A percentile compares a stretch with the other conserved stretches of the same genome.
Conservation (phyloP, 1,140 invertebrate genomes). For the Stegodyphus dumicola region DNA sequence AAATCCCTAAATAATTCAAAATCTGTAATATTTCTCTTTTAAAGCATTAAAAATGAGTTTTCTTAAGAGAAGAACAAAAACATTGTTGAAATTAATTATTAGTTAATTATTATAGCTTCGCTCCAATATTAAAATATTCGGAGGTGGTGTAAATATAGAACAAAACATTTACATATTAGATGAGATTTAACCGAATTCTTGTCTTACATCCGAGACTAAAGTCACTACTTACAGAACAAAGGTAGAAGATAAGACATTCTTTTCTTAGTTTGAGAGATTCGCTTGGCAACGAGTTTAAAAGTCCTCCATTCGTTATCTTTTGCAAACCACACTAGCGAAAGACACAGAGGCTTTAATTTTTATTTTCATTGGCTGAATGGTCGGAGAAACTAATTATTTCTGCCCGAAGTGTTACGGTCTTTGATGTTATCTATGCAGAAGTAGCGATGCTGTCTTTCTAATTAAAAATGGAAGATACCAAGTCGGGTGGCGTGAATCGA, state of each 20-base stretch:
- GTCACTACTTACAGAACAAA: slow-evolving; percentile 15
- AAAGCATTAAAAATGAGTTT: too few species aligned
- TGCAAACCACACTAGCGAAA: not conserved
- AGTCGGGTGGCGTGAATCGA: not conserved
- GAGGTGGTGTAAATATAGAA: not conserved
- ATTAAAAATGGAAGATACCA: slow-evolving; percentile 47
- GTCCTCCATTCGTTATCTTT: slow-evolving; percentile 11
- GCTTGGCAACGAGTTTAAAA: slow-evolving; percentile 19
- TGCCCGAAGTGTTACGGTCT: slow-evolving; percentile 36
- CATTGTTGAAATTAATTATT: not conserved
- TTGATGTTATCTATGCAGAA: slow-evolving; percentile 46
- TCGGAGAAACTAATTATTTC: slow-evolving; percentile 47
- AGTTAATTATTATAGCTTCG: not conserved
- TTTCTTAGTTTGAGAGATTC: slow-evolving; percentile 29
- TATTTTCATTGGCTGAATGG: slow-evolving; percentile 21
- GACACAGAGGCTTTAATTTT: slow-evolving; percentile 23
- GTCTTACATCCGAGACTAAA: slow-evolving; percentile 1
- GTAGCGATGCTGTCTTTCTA: not conserved
- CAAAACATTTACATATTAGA: not conserved
- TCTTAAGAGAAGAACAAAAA: too few species aligned
- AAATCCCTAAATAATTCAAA: too few species aligned
- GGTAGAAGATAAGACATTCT: slow-evolving; percentile 13
- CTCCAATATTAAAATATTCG: not conserved
- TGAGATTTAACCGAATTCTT: not conserved
- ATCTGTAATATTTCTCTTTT: too few species aligned